Evolutionary conservation across 2,113 vertebrate genomes (phyloP).

Genomic region (Scomber colias): DNA sequence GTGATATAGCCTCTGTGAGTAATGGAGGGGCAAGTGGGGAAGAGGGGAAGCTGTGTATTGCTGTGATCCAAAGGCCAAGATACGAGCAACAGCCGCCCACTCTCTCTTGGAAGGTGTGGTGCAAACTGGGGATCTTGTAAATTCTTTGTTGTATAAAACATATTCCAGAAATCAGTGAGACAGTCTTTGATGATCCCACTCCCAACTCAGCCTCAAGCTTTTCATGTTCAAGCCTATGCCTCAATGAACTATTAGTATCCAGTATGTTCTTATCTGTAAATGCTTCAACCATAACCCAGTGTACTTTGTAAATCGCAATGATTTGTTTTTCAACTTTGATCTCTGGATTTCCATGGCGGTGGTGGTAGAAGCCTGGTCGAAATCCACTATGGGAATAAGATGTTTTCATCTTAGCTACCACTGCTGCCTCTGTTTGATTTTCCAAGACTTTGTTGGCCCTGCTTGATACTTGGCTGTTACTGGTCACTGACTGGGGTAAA

Average conservation of each 20-base stretch:
- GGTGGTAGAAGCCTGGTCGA: too few species aligned
- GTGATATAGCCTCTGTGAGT: too few species aligned
- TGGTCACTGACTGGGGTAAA: too few species aligned
- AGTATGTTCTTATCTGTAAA: not conserved
- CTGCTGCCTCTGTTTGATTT: too few species aligned
- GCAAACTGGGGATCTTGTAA: not conserved
- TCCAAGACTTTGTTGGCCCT: too few species aligned
- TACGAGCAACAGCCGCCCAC: not conserved
- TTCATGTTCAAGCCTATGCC: not conserved
- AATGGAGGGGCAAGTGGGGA: too few species aligned
- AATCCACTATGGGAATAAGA: too few species aligned
- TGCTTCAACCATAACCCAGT: not conserved
- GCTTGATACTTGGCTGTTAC: too few species aligned
- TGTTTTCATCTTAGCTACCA: too few species aligned
- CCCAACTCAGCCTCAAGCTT: not conserved
- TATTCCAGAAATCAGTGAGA: slow-evolving; percentile 6
- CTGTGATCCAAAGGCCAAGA: not conserved
- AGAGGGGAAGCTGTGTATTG: too few species aligned
- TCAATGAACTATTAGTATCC: not conserved
- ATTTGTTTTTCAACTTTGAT: not conserved
- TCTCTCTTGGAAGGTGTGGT: not conserved
- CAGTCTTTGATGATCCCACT: not conserved
- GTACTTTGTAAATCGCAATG: not conserved
- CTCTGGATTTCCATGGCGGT: not conserved
- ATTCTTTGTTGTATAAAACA: not conserved